Percentiles rank a stretch among this genome's conserved stretches.
phyloP scores from a whole-genome alignment of 2,888 invertebrate genomes.

The Pterostichus madidus region DNA sequence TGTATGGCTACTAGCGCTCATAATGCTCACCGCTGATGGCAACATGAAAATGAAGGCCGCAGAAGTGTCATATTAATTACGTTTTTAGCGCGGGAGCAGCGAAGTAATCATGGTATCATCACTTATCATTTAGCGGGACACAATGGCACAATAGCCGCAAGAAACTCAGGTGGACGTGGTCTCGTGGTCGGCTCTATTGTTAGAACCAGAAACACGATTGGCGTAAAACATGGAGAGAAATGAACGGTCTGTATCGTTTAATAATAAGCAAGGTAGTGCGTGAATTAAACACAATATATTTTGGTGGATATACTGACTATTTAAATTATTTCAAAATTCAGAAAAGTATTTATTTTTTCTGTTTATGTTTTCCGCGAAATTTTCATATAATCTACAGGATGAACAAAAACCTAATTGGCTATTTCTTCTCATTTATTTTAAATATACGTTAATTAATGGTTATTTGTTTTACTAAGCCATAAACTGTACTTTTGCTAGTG shows the following conservation, averaged over 20 bases:
- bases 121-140: constrained; percentile 52
- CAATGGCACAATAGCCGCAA: constrained; percentile 44
- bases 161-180: constrained; percentile 46
- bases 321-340: too few relatives aligned
- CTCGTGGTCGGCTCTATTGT: not conserved
- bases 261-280: too few relatives aligned
- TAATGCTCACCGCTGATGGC: constrained; percentile 25
- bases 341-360: too few relatives aligned
- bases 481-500: too few relatives aligned
- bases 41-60: constrained; percentile 36
- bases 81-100: constrained; percentile 42
- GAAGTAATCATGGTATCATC: constrained; percentile 45
- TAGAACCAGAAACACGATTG: not conserved
- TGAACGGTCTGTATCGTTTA: not conserved
- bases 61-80: constrained; percentile 57
- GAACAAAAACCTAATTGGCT: too few relatives aligned
- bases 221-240: constrained; percentile 3
- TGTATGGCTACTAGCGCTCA: constrained; percentile 24
- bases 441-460: too few relatives aligned
- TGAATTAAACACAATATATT: too few relatives aligned
- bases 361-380: too few relatives aligned
- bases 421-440: too few relatives aligned
- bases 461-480: too few relatives aligned
- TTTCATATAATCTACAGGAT: too few relatives aligned
- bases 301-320: too few relatives aligned